A percentile compares a stretch with the other conserved stretches of the same genome.
Conservation (phyloP, 2,113 vertebrate species). For the Sardina pilchardus region DNA sequence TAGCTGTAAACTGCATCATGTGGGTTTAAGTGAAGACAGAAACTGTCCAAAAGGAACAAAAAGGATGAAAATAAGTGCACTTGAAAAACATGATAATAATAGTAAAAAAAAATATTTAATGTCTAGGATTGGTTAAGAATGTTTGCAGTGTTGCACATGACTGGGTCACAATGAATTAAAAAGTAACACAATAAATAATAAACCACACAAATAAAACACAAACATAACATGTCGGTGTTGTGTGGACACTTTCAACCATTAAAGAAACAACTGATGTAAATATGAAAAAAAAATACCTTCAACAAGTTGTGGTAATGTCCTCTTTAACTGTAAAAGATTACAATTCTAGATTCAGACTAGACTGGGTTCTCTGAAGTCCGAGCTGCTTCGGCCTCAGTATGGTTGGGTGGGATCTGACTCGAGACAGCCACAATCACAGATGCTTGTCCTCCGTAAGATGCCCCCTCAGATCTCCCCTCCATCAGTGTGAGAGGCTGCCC, state of each 20-base stretch:
- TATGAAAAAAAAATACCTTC: not conserved
- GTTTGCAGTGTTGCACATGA: not conserved
- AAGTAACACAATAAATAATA: not conserved
- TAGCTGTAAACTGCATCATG: not conserved
- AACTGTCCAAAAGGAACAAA: not conserved
- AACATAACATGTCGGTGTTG: not conserved
- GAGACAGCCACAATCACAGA: not conserved
- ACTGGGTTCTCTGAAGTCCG: not conserved
- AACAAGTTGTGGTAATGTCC: not conserved
- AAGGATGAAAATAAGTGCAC: not conserved
- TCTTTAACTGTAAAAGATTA: not conserved
- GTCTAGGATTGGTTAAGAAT: not conserved
- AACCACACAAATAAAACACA: not conserved
- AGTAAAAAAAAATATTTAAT: constrained; percentile 2
- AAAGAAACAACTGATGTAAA: not conserved
- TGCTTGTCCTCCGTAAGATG: not conserved
- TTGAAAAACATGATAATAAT: not conserved
- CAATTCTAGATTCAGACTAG: not conserved
- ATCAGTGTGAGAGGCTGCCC: constrained; percentile 80
- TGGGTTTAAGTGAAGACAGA: not conserved
- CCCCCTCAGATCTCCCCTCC: not conserved
- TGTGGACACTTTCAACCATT: not conserved
- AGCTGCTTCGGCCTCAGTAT: not conserved
- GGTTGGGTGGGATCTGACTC: not conserved
- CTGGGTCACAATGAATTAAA: not conserved